Conservation (phyloP, 2,113 vertebrate species). For the Takifugu bimaculatus region DNA sequence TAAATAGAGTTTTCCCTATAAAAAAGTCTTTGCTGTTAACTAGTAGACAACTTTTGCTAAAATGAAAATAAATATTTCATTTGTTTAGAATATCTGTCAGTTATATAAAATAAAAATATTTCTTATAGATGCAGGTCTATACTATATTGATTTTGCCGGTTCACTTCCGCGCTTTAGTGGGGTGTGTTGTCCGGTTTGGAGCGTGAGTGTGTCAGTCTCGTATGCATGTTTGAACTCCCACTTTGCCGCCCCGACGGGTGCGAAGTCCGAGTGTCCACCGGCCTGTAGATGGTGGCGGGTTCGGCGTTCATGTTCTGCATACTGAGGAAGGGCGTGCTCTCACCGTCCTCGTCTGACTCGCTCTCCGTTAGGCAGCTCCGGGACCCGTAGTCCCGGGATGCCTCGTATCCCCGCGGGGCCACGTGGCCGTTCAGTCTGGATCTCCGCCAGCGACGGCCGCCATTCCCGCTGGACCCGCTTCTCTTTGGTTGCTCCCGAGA, state of each 20-base stretch:
- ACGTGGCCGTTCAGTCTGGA: slow-evolving; percentile 92
- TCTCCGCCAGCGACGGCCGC: slow-evolving; percentile 85
- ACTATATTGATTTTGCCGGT: slow-evolving; percentile 75
- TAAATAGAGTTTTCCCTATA: slow-evolving; percentile 99
- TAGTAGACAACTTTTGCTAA: slow-evolving; percentile 99
- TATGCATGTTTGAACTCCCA: slow-evolving; percentile 77
- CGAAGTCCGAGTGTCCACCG: slow-evolving; percentile 91
- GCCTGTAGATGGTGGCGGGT: slow-evolving; percentile 84
- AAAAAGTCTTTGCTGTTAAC: slow-evolving; percentile 98
- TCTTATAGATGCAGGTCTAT: slow-evolving; percentile 84
- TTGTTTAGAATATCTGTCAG: slow-evolving; percentile 97
- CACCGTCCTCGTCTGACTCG: slow-evolving; percentile 90
- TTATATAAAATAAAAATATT: slow-evolving; percentile 99
- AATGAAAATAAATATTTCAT: slow-evolving; percentile 99
- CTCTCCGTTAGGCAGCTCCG: slow-evolving; percentile 92
- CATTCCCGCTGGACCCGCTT: slow-evolving; percentile 72
- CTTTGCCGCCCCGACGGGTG: slow-evolving; percentile 82
- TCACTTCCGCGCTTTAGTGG: slow-evolving; percentile 79
- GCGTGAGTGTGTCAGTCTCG: slow-evolving; percentile 79
- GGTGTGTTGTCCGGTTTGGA: slow-evolving; percentile 86
- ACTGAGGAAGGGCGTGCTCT: slow-evolving; percentile 96
- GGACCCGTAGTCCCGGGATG: slow-evolving; percentile 87
- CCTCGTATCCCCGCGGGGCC: slow-evolving; percentile 86
- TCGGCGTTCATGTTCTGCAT: slow-evolving; percentile 88
- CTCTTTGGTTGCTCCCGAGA: slow-evolving; percentile 86